Percentiles rank a stretch among this genome's conserved stretches.
Conservation (phyloP, 1,140 invertebrate genomes). For the Hypsibius dujardini region DNA sequence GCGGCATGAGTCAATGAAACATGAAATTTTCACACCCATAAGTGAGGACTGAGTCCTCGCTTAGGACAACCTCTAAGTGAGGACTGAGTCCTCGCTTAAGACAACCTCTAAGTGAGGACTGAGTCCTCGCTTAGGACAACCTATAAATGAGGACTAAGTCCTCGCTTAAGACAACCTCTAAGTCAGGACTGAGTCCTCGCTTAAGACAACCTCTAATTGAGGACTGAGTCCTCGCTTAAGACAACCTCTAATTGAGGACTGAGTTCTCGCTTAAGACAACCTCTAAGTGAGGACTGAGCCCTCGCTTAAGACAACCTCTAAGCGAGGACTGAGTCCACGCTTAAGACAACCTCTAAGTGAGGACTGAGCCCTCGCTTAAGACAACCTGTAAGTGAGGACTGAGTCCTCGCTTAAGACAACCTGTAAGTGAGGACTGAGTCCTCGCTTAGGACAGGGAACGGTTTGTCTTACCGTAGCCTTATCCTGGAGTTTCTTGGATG, state of each 20-base stretch:
- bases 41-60: constrained; percentile 9
- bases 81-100: neutral
- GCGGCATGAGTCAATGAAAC: no score
- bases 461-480: constrained; percentile 43
- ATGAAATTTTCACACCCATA: no score
- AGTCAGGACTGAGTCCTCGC: no score
- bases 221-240: no score
- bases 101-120: neutral
- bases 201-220: no score
- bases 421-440: constrained; percentile 4
- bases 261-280: no score
- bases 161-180: neutral
- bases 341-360: no score
- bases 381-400: neutral
- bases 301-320: no score
- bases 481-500: constrained; percentile 64
- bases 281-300: no score
- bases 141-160: constrained; percentile 25
- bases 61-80: neutral
- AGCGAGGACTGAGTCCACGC: no score
- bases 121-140: neutral
- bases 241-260: no score
- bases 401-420: constrained; percentile 45
- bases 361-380: constrained; percentile 18
- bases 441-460: neutral